Percentiles rank a stretch among this genome's conserved stretches.
Evolutionary conservation across 2,113 vertebrate genomes (phyloP).

Genomic region (Suncus etruscus): DNA sequence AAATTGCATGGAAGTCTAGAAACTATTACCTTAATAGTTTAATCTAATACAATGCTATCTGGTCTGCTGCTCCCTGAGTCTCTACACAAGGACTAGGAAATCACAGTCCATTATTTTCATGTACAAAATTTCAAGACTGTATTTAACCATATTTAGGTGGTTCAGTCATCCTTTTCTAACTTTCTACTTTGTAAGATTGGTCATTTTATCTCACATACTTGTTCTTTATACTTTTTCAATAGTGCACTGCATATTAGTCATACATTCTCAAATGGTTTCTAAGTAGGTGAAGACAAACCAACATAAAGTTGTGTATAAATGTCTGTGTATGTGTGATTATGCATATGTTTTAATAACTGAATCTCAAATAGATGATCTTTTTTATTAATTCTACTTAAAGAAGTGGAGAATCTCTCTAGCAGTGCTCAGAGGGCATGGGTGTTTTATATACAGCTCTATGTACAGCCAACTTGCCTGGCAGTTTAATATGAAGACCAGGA

Average conservation of each 20-base stretch:
- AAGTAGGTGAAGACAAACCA: neutral
- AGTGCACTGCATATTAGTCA: neutral
- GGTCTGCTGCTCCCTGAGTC: neutral
- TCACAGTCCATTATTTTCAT: neutral
- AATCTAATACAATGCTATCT: neutral
- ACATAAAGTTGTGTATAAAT: neutral
- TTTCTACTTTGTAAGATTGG: neutral
- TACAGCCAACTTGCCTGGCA: no score
- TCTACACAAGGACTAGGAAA: constrained; percentile 12
- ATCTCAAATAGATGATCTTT: no score
- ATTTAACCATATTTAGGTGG: neutral
- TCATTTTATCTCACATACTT: neutral
- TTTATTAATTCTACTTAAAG: no score
- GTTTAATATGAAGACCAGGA: no score
- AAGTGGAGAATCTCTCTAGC: no score
- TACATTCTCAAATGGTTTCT: constrained; percentile 13
- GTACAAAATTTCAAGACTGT: neutral
- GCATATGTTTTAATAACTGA: no score
- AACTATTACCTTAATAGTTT: neutral
- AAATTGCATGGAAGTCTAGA: constrained; percentile 18
- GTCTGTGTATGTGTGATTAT: no score
- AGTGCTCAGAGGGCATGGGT: no score
- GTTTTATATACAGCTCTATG: no score
- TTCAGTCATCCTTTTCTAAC: neutral
- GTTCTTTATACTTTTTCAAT: constrained; percentile 52